These are phyloP conservation scores for Scophthalmus maximus DNA, from an alignment of 2,113 vertebrate species.

Conservation along the genomic window DNA sequence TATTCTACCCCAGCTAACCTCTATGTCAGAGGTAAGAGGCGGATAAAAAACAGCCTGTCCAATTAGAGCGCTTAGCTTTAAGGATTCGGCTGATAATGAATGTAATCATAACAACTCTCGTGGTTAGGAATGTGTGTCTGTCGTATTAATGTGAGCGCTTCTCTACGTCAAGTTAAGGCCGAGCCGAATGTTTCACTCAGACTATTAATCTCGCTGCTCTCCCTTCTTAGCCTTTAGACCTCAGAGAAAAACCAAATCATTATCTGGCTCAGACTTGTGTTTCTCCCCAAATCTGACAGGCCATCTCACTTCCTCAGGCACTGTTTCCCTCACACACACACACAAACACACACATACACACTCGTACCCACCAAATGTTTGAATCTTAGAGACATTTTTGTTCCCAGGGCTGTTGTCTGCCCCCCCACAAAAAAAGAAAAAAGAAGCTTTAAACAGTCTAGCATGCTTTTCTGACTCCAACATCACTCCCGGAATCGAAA, in stretches of 20 bases:
- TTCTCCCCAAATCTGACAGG: constrained; percentile 68
- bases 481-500: constrained; percentile 37
- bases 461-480: constrained; percentile 43
- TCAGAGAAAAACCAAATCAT: constrained; percentile 60
- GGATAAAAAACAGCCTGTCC: constrained; percentile 40
- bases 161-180: constrained; percentile 13
- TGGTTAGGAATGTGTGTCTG: constrained; percentile 1
- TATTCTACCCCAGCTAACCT: constrained; percentile 99
- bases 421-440: constrained; percentile 5
- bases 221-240: constrained; percentile 72
- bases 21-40: constrained; percentile 97
- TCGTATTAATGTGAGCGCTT: constrained; percentile 12
- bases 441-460: constrained; percentile 45
- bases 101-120: too few species aligned
- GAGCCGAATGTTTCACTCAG: constrained; percentile 42
- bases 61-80: constrained; percentile 9
- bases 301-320: constrained; percentile 65
- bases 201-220: constrained; percentile 67
- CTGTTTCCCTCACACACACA: constrained; percentile 24
- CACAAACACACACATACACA: constrained; percentile 4
- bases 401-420: constrained; percentile 62
- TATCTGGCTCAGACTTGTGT: constrained; percentile 69
- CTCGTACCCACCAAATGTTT: constrained; percentile 42
- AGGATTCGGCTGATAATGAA: too few species aligned
- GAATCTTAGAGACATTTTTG: constrained; percentile 64